Percentiles rank a stretch among this genome's conserved stretches.
phyloP scores from a whole-genome alignment of 1,140 invertebrate genomes.

The Brachionus asplanchnoidis region DNA sequence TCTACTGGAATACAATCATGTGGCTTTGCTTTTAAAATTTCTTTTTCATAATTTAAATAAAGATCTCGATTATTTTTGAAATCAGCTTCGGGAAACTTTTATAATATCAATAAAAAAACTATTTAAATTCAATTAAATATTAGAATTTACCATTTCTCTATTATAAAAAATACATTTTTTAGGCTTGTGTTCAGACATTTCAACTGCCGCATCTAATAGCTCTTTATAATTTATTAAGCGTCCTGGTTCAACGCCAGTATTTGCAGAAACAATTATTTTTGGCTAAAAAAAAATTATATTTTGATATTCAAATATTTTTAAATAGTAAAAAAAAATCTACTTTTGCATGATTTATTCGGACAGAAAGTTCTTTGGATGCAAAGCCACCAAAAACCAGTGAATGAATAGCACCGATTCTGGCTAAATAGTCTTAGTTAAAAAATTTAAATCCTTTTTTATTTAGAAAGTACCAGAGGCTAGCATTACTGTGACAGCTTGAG shows the following conservation, averaged over 20 bases:
- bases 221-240: constrained; percentile 78
- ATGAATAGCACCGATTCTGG: constrained; percentile 75
- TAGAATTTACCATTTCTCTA: constrained; percentile 58
- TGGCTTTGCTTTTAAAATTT: constrained; percentile 63
- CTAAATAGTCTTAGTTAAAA: constrained; percentile 45
- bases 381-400: constrained; percentile 68
- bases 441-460: neutral
- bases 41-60: constrained; percentile 73
- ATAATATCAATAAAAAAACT: neutral
- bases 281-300: constrained; percentile 57
- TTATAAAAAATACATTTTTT: constrained; percentile 74
- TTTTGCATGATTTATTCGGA: constrained; percentile 75
- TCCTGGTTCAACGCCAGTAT: constrained; percentile 79
- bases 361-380: constrained; percentile 75
- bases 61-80: constrained; percentile 58
- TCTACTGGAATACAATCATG: constrained; percentile 77
- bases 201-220: constrained; percentile 77
- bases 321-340: constrained; percentile 44
- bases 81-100: constrained; percentile 12
- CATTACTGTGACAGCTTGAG: constrained; percentile 78
- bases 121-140: neutral
- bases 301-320: too few species aligned
- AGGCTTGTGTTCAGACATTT: constrained; percentile 65
- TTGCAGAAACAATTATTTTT: constrained; percentile 79
- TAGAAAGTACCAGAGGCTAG: constrained; percentile 62